A percentile compares a stretch with the other conserved stretches of the same genome.
phyloP scores from a whole-genome alignment of 2,113 vertebrate species.

The Callorhinus ursinus region DNA sequence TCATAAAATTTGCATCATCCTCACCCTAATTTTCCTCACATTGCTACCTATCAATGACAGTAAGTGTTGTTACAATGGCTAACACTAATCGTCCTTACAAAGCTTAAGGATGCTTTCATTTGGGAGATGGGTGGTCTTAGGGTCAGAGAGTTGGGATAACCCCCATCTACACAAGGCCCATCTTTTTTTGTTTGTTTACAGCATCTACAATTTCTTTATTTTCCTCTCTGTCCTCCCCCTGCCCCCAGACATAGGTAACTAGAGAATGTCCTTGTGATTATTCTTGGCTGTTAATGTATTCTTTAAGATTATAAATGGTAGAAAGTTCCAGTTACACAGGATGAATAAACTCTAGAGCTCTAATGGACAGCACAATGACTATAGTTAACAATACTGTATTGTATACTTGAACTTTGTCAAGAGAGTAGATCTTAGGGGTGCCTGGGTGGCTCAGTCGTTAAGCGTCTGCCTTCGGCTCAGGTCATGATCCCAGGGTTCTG shows the following conservation, averaged over 20 bases:
- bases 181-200: neutral
- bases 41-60: neutral
- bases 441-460: too few relatives aligned
- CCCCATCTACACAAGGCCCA: neutral
- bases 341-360: neutral
- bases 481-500: too few relatives aligned
- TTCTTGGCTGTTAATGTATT: neutral
- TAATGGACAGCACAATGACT: neutral
- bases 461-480: too few relatives aligned
- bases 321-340: neutral
- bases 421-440: neutral
- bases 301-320: conserved; percentile 7
- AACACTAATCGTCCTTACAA: neutral
- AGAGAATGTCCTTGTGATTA: neutral
- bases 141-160: neutral
- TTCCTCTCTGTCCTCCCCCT: neutral
- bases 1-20: neutral
- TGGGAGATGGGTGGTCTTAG: neutral
- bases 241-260: neutral
- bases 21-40: neutral
- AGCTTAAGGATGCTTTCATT: neutral
- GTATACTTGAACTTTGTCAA: neutral
- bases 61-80: neutral
- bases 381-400: neutral
- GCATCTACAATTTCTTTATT: neutral